These are phyloP conservation scores for Crypturellus undulatus DNA, from an alignment of 2,113 vertebrate species.

Conservation along the genomic window DNA sequence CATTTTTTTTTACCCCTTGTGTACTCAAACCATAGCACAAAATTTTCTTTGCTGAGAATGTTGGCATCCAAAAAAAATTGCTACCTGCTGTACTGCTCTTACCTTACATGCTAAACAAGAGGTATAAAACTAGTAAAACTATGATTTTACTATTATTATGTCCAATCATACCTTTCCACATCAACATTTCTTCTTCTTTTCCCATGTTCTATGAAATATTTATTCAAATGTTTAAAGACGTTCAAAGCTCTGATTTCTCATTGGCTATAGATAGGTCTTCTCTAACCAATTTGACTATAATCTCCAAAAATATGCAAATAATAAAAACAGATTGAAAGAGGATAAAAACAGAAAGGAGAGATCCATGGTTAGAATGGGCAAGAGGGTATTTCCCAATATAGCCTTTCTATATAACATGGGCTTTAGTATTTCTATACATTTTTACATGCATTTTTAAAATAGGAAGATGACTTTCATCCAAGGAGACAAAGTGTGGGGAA, in stretches of 20 bases:
- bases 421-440: not conserved
- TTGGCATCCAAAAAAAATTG: not conserved
- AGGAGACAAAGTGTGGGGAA: not conserved
- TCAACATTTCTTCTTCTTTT: not conserved
- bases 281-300: not conserved
- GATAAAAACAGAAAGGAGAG: not conserved
- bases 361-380: not conserved
- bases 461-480: not conserved
- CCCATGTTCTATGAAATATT: not conserved
- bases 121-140: not conserved
- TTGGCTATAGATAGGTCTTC: not conserved
- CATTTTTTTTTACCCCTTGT: not conserved
- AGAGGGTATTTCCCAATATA: not conserved
- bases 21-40: not conserved
- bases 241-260: not conserved
- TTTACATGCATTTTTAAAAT: constrained; percentile 14
- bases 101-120: not conserved
- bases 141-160: not conserved
- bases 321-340: not conserved
- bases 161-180: not conserved
- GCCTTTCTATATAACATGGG: not conserved
- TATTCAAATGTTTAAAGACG: not conserved
- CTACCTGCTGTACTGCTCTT: not conserved
- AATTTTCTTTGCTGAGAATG: not conserved
- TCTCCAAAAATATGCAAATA: not conserved